Conservation (phyloP, 2,888 invertebrate species). For the Drosophila siamana region DNA sequence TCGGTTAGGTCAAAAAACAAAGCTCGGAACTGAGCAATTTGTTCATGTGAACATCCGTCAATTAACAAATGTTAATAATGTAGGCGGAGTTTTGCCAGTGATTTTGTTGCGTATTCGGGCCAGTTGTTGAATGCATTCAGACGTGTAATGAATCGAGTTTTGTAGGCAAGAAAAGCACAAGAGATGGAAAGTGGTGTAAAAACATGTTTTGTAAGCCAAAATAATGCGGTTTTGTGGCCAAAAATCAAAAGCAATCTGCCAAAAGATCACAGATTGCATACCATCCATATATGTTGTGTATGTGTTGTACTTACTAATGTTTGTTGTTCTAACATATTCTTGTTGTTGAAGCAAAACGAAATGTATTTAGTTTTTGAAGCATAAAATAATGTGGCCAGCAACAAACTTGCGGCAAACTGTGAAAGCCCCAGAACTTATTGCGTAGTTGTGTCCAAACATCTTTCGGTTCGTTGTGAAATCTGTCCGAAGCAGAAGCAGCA, state of each 20-base stretch:
- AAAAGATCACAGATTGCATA: constrained; percentile 15
- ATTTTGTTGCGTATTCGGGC: constrained; percentile 25
- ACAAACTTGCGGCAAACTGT: constrained; percentile 47
- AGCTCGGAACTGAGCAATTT: constrained; percentile 11
- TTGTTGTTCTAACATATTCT: not conserved
- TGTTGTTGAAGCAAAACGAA: constrained; percentile 30
- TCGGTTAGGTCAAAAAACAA: constrained; percentile 2
- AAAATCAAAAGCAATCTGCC: constrained; percentile 71
- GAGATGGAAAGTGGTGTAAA: constrained; percentile 2
- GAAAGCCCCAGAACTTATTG: constrained; percentile 63
- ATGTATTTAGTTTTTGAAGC: constrained; percentile 68
- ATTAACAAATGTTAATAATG: constrained; percentile 75
- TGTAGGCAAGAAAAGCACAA: constrained; percentile 5
- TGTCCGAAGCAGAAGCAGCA: not conserved
- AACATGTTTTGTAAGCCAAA: constrained; percentile 56
- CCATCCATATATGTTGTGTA: too few relatives aligned
- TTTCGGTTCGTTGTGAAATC: constrained; percentile 1
- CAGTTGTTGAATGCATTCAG: constrained; percentile 36
- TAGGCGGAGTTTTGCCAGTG: constrained; percentile 28
- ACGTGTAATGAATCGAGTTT: constrained; percentile 36
- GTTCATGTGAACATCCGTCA: constrained; percentile 42
- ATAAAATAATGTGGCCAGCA: constrained; percentile 67
- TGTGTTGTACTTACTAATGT: not conserved
- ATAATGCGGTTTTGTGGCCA: constrained; percentile 70
- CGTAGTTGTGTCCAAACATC: constrained; percentile 20